These are phyloP conservation scores for Mirza zaza DNA, from an alignment of 2,113 vertebrate genomes.

Conservation along the genomic window DNA sequence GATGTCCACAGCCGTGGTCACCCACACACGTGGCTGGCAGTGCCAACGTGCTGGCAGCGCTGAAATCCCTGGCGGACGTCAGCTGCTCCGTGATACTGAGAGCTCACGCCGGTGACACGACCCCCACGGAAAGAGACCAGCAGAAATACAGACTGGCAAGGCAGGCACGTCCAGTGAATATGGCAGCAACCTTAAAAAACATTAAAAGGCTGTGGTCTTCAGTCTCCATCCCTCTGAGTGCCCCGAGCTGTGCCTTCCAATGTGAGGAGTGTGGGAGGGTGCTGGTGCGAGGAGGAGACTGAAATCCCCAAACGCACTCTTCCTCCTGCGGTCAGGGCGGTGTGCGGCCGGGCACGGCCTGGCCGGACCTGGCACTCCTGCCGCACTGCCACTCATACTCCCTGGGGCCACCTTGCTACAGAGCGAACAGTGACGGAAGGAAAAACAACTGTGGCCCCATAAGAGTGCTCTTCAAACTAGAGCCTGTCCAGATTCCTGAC, in stretches of 20 bases:
- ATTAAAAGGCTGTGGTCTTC: background rate
- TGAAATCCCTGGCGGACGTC: accelerated
- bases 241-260: background rate
- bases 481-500: background rate
- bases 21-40: accelerated
- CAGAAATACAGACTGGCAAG: accelerated
- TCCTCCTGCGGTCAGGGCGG: background rate
- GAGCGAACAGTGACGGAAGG: too few species aligned
- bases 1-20: accelerated
- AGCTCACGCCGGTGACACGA: background rate
- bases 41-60: too few species aligned
- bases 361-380: background rate
- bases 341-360: accelerated
- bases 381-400: too few species aligned
- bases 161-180: background rate
- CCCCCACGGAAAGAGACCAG: background rate
- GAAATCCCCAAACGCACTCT: accelerated
- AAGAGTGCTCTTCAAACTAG: background rate
- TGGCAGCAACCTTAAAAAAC: too few species aligned
- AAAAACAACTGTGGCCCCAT: too few species aligned
- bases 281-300: background rate
- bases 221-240: background rate
- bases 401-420: background rate
- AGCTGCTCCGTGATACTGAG: background rate
- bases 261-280: too few species aligned